Conservation (phyloP, 2,113 vertebrate genomes). For the Tupaia chinensis region DNA sequence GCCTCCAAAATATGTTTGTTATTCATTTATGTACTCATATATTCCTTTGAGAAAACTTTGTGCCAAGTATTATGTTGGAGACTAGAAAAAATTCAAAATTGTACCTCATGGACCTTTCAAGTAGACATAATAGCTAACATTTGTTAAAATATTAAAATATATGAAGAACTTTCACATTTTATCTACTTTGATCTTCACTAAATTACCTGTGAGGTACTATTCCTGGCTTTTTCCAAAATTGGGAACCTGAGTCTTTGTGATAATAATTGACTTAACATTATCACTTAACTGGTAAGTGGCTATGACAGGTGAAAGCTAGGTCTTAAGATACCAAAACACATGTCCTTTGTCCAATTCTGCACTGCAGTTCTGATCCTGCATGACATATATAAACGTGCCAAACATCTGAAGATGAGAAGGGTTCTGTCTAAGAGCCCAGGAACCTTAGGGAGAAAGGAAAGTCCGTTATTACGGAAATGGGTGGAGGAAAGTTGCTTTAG, state of each 20-base stretch:
- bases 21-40: neutral
- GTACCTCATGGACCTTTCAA: neutral
- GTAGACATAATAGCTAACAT: neutral
- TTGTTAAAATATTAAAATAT: constrained; percentile 24
- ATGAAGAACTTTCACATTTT: neutral
- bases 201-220: neutral
- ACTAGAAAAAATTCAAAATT: neutral
- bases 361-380: neutral
- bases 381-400: neutral
- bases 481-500: neutral
- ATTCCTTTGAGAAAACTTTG: constrained; percentile 22
- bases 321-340: neutral
- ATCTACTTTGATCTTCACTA: neutral
- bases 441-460: neutral
- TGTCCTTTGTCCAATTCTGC: neutral
- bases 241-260: neutral
- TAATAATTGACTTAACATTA: neutral
- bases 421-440: neutral
- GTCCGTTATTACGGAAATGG: neutral
- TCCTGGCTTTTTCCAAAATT: neutral
- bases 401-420: neutral
- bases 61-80: neutral
- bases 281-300: neutral
- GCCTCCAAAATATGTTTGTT: neutral
- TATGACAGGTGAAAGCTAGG: neutral